phyloP scores from a whole-genome alignment of 1,140 invertebrate genomes.

The fruit fly (Drosophila melanogaster) region DNA sequence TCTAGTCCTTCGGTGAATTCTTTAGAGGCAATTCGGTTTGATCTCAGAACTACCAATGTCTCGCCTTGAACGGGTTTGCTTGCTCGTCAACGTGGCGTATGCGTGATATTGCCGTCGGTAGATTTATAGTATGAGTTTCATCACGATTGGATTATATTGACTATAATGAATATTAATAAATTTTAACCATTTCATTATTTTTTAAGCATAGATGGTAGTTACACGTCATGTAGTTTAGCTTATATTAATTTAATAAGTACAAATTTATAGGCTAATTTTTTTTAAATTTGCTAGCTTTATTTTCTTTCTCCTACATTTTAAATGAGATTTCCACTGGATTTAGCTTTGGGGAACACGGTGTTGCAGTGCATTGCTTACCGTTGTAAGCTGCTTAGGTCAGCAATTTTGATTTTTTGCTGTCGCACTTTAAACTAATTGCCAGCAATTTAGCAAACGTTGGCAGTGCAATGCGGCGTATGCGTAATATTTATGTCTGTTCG shows the following conservation, averaged over 20 bases:
- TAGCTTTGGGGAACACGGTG: neutral
- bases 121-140: neutral
- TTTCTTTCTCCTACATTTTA: neutral
- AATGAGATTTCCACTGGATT: neutral
- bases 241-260: too few relatives aligned
- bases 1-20: constrained; percentile 2
- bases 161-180: too few relatives aligned
- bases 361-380: neutral
- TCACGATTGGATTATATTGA: neutral
- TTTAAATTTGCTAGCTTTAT: neutral
- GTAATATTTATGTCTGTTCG: constrained; percentile 71
- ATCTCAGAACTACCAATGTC: neutral
- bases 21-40: neutral
- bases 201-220: too few relatives aligned
- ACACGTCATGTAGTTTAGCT: too few relatives aligned
- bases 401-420: constrained; percentile 62
- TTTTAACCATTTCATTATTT: too few relatives aligned
- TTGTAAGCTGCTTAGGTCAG: constrained; percentile 68
- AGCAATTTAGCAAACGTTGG: constrained; percentile 78
- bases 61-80: neutral
- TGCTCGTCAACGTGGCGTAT: neutral
- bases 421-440: constrained; percentile 79
- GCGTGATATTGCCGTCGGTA: neutral
- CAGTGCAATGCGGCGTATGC: constrained; percentile 79
- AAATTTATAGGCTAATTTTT: neutral